Conservation (phyloP, 1,140 invertebrate genomes). For the Aphidius gifuensis region DNA sequence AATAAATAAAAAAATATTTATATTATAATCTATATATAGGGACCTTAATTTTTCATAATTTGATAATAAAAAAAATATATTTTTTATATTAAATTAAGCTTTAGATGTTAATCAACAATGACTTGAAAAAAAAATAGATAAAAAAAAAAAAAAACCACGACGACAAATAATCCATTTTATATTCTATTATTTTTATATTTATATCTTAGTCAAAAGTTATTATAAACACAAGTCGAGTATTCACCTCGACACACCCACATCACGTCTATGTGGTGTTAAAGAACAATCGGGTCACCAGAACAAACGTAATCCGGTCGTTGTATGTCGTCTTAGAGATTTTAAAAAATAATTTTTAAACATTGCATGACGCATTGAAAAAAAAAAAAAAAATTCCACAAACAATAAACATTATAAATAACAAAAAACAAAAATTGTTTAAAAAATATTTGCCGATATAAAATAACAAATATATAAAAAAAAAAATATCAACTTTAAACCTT, state of each 20-base stretch:
- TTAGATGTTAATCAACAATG: too few species aligned
- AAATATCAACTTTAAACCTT: not conserved
- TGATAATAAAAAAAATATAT: too few species aligned
- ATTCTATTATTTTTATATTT: too few species aligned
- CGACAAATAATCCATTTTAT: too few species aligned
- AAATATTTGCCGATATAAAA: not conserved
- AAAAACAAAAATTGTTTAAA: not conserved
- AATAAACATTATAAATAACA: not conserved
- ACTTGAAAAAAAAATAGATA: too few species aligned
- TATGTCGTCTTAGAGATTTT: constrained; percentile 12
- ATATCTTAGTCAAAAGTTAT: not conserved
- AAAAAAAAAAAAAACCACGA: too few species aligned
- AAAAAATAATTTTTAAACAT: constrained; percentile 9
- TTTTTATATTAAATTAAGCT: too few species aligned
- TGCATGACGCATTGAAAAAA: constrained; percentile 6
- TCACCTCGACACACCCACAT: constrained; percentile 19
- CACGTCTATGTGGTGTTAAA: constrained; percentile 19
- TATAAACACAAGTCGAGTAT: constrained; percentile 13
- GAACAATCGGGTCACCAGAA: constrained; percentile 28
- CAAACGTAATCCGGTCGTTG: constrained; percentile 25
- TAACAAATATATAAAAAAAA: too few species aligned
- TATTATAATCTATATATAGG: too few species aligned
- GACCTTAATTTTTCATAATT: too few species aligned
- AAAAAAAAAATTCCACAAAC: too few species aligned
- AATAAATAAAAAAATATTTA: too few species aligned